Conservation (phyloP, 2,113 vertebrate genomes). For the Aleadryas rufinucha region DNA sequence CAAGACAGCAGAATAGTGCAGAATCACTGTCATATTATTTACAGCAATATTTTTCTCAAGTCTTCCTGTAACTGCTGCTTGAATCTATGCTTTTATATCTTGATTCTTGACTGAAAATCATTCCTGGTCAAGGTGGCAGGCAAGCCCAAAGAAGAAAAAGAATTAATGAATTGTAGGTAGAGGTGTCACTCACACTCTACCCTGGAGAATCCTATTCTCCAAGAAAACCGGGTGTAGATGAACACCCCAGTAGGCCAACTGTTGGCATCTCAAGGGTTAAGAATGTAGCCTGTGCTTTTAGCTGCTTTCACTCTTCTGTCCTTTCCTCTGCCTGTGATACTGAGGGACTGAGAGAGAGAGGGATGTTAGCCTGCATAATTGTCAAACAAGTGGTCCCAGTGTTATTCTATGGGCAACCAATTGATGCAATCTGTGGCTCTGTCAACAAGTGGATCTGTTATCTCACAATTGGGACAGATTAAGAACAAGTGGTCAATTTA, state of each 20-base stretch:
- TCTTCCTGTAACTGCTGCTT: not conserved
- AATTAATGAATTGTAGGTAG: not conserved
- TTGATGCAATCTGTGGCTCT: not conserved
- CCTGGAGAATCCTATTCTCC: not conserved
- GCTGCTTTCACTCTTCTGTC: not conserved
- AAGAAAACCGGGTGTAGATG: not conserved
- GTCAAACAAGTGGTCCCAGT: not conserved
- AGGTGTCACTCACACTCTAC: not conserved
- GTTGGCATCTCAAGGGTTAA: not conserved
- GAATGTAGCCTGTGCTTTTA: not conserved
- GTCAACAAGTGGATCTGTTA: not conserved
- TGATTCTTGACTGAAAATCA: not conserved
- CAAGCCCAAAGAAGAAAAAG: not conserved
- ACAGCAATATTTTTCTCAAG: not conserved
- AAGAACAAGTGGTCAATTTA: slow-evolving; percentile 16
- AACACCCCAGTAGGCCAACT: not conserved
- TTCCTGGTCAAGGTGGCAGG: not conserved
- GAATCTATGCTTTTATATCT: not conserved
- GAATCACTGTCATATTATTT: not conserved
- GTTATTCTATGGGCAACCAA: not conserved
- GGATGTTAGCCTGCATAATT: not conserved
- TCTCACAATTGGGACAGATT: not conserved
- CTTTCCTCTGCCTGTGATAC: not conserved
- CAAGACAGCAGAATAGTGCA: not conserved
- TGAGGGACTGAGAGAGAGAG: not conserved